Evolutionary conservation across 2,113 vertebrate genomes (phyloP), one percentile per base, ranked within the genome.

Genomic region (Grantiella picta): DNA sequence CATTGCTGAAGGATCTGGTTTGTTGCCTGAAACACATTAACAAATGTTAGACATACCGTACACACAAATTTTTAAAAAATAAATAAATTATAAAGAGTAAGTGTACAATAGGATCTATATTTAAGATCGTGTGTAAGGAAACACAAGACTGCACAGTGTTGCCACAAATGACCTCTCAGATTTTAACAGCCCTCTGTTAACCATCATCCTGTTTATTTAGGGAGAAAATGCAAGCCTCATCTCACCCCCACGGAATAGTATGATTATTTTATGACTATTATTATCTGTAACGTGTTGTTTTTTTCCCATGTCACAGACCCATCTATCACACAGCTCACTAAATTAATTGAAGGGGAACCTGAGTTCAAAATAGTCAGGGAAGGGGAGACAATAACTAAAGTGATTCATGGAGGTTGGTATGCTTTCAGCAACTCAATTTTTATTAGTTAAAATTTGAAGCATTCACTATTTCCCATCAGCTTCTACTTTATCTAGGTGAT

Each of bases 361-460:
- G 97, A 98, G 49, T 90, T 98, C 92, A 97, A 95, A 94, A 71
- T 98, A 96, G 92, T 98, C 93, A 97, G 95, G 78, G 98, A 98
- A 97, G 98, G 98, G 36, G 98, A 98, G 86, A 98, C 96, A 70
- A 61, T 98, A 86, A 98, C 98, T 66, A 96, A 98, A 96, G 97
- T 98, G 93, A 98, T 98, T 90, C 98, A 98, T 40, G 97, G 97
- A 98, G 97, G 98, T 98, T 95, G 29, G 93, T 97, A 95, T 73
- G 33, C 5, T 92, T 95, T 94, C 56, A 82, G 68, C 36, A 89
- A 61, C 57, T 90, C 49, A 38, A 44, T 71, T 65, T 81, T 2
- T 76, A 52, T 42, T 63, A 80, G 53, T 31, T 76, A 70, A 80
- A 93, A 59, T 69, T 64, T 75, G 69, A 65, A 93, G 28, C 4